Conservation (phyloP, 2,797 vertebrate genomes). For the Esox lucius region DNA sequence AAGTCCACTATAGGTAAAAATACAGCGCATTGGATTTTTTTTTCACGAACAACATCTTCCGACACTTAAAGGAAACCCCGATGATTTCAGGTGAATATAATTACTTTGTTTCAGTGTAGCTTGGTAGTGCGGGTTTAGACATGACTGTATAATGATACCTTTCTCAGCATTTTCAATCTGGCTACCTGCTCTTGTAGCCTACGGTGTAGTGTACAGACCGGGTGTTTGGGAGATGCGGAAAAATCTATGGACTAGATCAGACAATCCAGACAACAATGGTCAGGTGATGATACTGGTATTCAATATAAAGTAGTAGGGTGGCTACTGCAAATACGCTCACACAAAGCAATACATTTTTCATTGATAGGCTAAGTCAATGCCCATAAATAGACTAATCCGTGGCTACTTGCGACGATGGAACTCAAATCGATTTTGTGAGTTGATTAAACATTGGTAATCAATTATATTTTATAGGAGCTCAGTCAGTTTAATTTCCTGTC, state of each 20-base stretch:
- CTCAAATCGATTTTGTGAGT: neutral
- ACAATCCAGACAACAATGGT: constrained; percentile 6
- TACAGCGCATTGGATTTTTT: neutral
- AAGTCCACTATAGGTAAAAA: constrained; percentile 1
- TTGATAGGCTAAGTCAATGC: neutral
- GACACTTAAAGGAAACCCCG: neutral
- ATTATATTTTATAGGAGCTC: neutral
- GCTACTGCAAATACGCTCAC: neutral
- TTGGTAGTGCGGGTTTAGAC: neutral
- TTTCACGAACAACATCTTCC: neutral
- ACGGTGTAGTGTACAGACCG: neutral
- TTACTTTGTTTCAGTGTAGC: neutral
- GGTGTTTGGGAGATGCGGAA: neutral
- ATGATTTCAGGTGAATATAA: neutral
- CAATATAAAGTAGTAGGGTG: neutral
- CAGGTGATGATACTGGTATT: neutral
- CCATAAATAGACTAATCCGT: neutral
- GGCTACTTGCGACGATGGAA: neutral
- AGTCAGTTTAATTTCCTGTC: neutral
- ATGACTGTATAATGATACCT: neutral
- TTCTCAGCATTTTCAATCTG: neutral
- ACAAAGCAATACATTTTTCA: neutral
- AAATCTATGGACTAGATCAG: neutral
- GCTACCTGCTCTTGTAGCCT: neutral
- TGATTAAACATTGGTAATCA: neutral